Conservation (phyloP, 2,113 vertebrate genomes). For the Boleophthalmus pectinirostris region DNA sequence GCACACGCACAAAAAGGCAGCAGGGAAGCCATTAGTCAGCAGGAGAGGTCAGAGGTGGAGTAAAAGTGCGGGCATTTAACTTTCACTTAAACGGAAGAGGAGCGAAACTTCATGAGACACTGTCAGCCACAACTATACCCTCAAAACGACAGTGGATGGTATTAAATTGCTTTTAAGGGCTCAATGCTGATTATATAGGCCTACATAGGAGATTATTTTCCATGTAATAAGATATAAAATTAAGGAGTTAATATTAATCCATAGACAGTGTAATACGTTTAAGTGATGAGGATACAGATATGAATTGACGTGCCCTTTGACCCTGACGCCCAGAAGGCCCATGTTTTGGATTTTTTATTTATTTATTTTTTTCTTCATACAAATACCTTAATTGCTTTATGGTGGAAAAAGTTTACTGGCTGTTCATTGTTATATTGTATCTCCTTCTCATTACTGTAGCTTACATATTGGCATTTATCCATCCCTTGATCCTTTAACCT, state of each 20-base stretch:
- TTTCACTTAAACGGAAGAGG: constrained; percentile 18
- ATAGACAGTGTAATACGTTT: background rate
- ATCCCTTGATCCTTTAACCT: background rate
- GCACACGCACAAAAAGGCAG: constrained; percentile 1
- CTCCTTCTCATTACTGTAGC: background rate
- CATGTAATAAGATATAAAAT: background rate
- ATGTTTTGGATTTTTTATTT: background rate
- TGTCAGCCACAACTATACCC: background rate
- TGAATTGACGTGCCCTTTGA: background rate
- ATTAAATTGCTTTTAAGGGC: constrained; percentile 12
- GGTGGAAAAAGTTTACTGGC: background rate
- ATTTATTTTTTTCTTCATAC: background rate
- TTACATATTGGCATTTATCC: background rate
- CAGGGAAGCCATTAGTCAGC: constrained; percentile 35
- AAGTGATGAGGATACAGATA: background rate
- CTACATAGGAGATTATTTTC: background rate
- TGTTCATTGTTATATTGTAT: background rate
- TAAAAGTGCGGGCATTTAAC: constrained; percentile 41
- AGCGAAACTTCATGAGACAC: constrained; percentile 2
- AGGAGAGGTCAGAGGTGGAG: constrained; percentile 17
- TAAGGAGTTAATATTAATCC: background rate
- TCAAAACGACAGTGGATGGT: background rate
- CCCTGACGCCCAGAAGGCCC: background rate
- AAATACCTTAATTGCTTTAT: background rate
- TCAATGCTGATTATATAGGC: background rate